Conservation (phyloP, 2,888 invertebrate genomes). For the Epinotia demarniana region DNA sequence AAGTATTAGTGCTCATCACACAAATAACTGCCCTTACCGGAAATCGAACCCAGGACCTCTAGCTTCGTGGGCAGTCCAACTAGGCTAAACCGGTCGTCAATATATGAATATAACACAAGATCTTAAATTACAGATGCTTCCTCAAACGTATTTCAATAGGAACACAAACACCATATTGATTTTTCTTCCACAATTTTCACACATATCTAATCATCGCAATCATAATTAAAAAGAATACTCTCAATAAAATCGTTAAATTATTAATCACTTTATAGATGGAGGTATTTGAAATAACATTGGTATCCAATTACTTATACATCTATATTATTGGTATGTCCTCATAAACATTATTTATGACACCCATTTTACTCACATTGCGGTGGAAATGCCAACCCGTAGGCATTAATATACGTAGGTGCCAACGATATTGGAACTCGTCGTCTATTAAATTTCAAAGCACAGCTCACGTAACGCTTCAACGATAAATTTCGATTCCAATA, state of each 20-base stretch:
- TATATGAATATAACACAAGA: no score
- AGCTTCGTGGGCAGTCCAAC: no score
- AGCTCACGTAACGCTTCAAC: constrained; percentile 15
- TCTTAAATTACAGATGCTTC: no score
- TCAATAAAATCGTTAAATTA: background rate
- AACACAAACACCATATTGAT: no score
- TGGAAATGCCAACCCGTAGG: constrained; percentile 23
- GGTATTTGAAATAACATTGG: background rate
- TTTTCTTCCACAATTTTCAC: no score
- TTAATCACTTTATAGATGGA: background rate
- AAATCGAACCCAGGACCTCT: no score
- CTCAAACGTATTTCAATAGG: no score
- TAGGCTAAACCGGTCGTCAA: no score
- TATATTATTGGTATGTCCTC: constrained; percentile 6
- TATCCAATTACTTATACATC: background rate
- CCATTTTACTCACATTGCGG: constrained; percentile 17
- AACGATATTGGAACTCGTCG: constrained; percentile 21
- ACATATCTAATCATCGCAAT: background rate
- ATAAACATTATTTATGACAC: constrained; percentile 1
- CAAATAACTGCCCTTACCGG: no score
- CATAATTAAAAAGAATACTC: background rate
- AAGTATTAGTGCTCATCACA: no score
- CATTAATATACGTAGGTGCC: constrained; percentile 19
- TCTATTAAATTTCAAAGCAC: constrained; percentile 39
- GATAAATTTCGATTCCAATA: constrained; percentile 2